Base-by-base conservation (phyloP, 1,140 invertebrate species). In the Drosophila hydei region DNA sequence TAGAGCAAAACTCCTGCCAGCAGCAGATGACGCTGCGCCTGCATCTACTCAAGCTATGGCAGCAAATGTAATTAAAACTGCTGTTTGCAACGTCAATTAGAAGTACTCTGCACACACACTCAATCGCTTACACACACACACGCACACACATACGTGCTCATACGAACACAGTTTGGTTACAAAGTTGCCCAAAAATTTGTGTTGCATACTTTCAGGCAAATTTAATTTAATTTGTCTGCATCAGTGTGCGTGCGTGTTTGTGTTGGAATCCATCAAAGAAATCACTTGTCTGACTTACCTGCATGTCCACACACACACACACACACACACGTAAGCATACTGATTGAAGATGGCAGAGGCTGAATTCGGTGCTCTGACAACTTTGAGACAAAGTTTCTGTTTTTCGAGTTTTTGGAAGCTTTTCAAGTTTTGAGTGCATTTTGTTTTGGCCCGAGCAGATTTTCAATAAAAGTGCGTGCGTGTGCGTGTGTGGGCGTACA, bases 31-130 rank as follows among this genome's bases (percentile, higher is more conserved):
- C 16, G 47, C 19, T 2, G 50, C 30, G 50, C 25, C 27, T 52
- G 14, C 23, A 27, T 30, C 47, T 40, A 12, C 33, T 21, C 19
- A 19, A 51, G 62, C 48, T 21, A 59, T 68, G 62, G 55, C 50
- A 47, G 73, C 73, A 85, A 85, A 85, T 87, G 80, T 85, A 85
- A 85, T 85, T 85, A 85, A 87, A 85, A 85, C 73, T 61, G 80
- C 77, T 85, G 85, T 85, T 75, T 77, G 69, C 77, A 72, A 62
- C 80, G 72, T 85, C 80, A 85, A 85, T 85, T 85, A 85, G 77
- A 74, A 77, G 68, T 75, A 60, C 56, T 71, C 43, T 59, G 43
- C 48, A 50, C 48, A 58, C 55, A 60, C 14, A n/a, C 51, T 42
- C 58, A 61, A 18, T 56, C 36, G 60, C 47, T 61, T 43, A 40